Base-by-base conservation (phyloP, 2,888 invertebrate species). In the Crioceris asparagi region DNA sequence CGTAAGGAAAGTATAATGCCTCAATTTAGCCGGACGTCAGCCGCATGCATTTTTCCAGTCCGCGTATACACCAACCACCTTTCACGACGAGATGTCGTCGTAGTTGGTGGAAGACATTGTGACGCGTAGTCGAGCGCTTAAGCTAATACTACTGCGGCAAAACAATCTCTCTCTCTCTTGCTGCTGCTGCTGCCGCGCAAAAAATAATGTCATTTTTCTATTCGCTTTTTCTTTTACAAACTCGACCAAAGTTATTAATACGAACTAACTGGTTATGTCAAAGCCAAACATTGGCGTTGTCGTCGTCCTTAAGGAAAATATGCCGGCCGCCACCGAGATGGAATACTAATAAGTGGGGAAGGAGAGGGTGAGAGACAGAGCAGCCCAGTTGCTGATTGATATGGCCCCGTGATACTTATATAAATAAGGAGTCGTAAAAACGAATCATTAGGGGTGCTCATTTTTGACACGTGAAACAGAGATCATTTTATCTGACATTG, bases 261-360 rank as follows among this genome's bases (percentile, higher is more conserved):
- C 63, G 60, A 60, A 65, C 65, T 65, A 65, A 65, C 65, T 65
- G 64, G 65, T 64, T 65, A 65, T 65, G 66, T 66, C 66, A 66
- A 65, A 65, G 58, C 62, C 66, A 66, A 66, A 63, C 64, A 61
- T 62, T 54, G 61, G 58, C 58, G 56, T 64, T 63, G 63, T 64
- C 64, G n/a, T n/a, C n/a, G n/a, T n/a, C n/a, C n/a, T n/a, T n/a
- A n/a, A n/a, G n/a, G n/a, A 64, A 60, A 57, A 56, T 54, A 54
- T 53, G 7, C 55, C 57, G 51, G 31, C 50, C 51, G 52, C 57
- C 52, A 25, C 49, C 51, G 52, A 56, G 54, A 50, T 52, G 58
- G 64, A 64, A 65, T 65, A 65, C 65, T 64, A 64, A 65, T 65
- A 64, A n/a, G n/a, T n/a, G n/a, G n/a, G n/a, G n/a, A n/a, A 65